Evolutionary conservation across 2,113 vertebrate genomes (phyloP), one percentile per base, ranked within the genome.

Genomic region (Ellobius talpinus): DNA sequence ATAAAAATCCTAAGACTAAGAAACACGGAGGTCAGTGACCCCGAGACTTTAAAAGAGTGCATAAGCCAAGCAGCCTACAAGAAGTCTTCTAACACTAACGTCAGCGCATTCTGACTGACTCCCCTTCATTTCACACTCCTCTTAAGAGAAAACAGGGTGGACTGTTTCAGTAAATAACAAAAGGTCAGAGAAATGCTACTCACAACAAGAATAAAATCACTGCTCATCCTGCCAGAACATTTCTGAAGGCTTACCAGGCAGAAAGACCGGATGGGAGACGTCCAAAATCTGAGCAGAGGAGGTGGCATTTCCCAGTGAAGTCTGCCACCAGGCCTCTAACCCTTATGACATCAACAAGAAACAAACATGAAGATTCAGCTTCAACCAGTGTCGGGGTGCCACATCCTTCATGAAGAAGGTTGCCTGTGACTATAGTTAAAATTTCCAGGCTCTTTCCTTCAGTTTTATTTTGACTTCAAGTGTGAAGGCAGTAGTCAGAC

Each of bases 111-210:
- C 92, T 73, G 61, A 96, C 33, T 7, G 77, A 92, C 94, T 95
- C 97, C 96, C 97, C 98, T 91, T 97, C 95, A 95, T 96, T 97
- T 98, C 98, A 98, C 66, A 95, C 97, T 98, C 97, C 97, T 98
- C 97, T 98, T 97, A 98, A 98, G 98, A 98, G 97, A 97, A 98
- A 97, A 98, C 98, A 98, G 96, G 95, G 97, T 90, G 95, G 97
- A 95, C 97, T 98, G 97, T 97, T 98, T 98, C 97, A 96, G 97
- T 98, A 98, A 98, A 98, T 95, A 98, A 98, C 97, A 97, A 98
- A 98, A 98, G 97, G 96, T 96, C 97, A 98, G 98, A 97, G 97
- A 97, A 95, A 97, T 52, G 84, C 95, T 79, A 72, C 91, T 94
- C 96, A 96, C 94, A 97, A 97, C 95, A 97, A 85, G 95, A 97